These are phyloP conservation scores for Tenthredo distinguenda DNA, from an alignment of 2,888 invertebrate genomes.

Conservation along the genomic window DNA sequence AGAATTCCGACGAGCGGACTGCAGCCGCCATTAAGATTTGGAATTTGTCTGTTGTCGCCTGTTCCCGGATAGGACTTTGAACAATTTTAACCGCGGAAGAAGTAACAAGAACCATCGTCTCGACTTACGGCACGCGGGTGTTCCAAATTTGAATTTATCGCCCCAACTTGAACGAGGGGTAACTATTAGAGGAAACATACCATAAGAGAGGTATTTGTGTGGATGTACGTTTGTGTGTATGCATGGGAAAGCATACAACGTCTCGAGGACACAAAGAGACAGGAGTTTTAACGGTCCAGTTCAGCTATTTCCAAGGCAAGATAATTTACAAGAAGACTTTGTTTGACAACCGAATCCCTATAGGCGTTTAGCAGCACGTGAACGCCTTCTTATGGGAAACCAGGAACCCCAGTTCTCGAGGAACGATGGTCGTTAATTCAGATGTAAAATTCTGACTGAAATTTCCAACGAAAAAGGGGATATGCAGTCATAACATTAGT, in stretches of 20 bases:
- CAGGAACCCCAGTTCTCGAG: neutral
- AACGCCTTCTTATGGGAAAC: conserved; percentile 1
- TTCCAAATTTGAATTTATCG: conserved; percentile 38
- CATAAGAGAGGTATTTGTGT: conserved; percentile 3
- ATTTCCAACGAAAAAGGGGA: conserved; percentile 9
- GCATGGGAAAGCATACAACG: neutral
- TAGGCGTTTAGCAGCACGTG: conserved; percentile 22
- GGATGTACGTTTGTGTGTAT: neutral
- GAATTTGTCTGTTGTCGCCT: conserved; percentile 1
- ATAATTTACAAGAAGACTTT: conserved; percentile 14
- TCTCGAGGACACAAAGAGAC: neutral
- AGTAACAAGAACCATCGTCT: conserved; percentile 17
- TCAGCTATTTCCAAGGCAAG: conserved; percentile 14
- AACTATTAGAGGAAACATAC: conserved; percentile 7
- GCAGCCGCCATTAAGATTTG: neutral
- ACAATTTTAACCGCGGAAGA: conserved; percentile 26
- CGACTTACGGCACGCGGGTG: conserved; percentile 31
- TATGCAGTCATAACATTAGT: neutral
- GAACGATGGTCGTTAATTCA: conserved; percentile 10
- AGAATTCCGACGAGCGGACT: neutral
- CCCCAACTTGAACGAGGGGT: neutral
- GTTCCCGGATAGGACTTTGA: neutral
- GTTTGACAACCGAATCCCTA: conserved; percentile 22
- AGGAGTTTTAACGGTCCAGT: conserved; percentile 7
- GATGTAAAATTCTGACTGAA: neutral